Conservation (phyloP, 2,888 invertebrate genomes). For the Blastobasis lacticolella region DNA sequence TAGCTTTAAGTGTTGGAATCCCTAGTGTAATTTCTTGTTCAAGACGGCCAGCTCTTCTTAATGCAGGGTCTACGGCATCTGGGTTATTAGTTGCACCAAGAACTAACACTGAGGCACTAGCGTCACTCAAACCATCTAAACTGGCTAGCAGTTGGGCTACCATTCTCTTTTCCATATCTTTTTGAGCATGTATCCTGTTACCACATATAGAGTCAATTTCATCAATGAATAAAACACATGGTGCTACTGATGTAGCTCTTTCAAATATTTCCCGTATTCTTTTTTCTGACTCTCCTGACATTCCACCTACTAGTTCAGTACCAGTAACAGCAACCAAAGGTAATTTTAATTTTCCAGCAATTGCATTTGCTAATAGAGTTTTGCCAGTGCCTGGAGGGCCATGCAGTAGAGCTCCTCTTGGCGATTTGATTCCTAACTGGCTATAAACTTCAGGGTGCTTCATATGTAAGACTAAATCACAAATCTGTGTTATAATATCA, state of each 20-base stretch:
- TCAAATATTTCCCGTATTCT: slow-evolving; percentile 93
- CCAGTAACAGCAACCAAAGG: slow-evolving; percentile 91
- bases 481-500: slow-evolving; percentile 79
- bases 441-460: slow-evolving; percentile 92
- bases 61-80: slow-evolving; percentile 92
- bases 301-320: slow-evolving; percentile 93
- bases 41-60: slow-evolving; percentile 93
- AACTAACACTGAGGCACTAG: slow-evolving; percentile 81
- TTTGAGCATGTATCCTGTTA: slow-evolving; percentile 90
- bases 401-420: slow-evolving; percentile 92
- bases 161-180: slow-evolving; percentile 97
- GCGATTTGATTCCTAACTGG: slow-evolving; percentile 88
- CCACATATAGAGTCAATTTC: slow-evolving; percentile 98
- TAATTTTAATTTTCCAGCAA: slow-evolving; percentile 88
- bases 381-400: slow-evolving; percentile 98
- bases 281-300: slow-evolving; percentile 97
- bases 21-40: slow-evolving; percentile 95
- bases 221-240: slow-evolving; percentile 94
- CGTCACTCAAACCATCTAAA: slow-evolving; percentile 82
- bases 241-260: slow-evolving; percentile 81
- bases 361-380: slow-evolving; percentile 85
- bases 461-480: slow-evolving; percentile 87
- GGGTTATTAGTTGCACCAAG: slow-evolving; percentile 97
- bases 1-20: slow-evolving; percentile 90
- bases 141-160: slow-evolving; percentile 93